A percentile compares a stretch with the other conserved stretches of the same genome.
These are phyloP conservation scores for Chionis minor DNA, from an alignment of 2,113 vertebrate genomes.

Conservation along the genomic window DNA sequence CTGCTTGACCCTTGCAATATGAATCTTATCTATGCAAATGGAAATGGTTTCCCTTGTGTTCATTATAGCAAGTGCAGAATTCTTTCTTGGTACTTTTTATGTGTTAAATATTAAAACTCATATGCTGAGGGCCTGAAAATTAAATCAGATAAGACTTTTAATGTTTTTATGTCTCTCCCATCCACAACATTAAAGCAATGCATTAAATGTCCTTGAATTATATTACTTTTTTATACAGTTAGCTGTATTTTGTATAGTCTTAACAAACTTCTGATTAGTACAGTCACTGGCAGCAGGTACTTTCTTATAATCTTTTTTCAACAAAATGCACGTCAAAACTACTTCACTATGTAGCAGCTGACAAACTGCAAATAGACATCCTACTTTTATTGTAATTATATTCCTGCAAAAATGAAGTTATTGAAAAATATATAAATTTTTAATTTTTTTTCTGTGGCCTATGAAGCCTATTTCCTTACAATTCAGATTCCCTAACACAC, in stretches of 20 bases:
- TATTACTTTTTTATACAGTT: background rate
- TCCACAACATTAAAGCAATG: background rate
- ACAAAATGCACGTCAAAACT: background rate
- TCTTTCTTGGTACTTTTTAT: background rate
- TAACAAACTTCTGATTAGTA: background rate
- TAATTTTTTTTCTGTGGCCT: background rate
- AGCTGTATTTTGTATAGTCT: background rate
- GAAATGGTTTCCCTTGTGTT: background rate
- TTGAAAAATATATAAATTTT: background rate
- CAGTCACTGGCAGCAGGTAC: background rate
- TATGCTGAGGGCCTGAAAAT: background rate
- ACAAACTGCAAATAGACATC: background rate
- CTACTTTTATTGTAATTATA: background rate
- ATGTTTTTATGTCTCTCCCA: background rate
- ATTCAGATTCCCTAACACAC: background rate
- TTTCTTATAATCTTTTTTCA: background rate
- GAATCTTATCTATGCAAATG: background rate
- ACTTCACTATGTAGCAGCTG: background rate
- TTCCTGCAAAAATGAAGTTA: background rate
- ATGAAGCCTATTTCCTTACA: background rate
- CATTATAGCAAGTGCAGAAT: background rate
- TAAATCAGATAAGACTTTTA: background rate
- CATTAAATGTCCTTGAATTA: background rate
- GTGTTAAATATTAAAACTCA: background rate
- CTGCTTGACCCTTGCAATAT: background rate